Evolutionary conservation across 2,888 invertebrate species (phyloP), one percentile per base, ranked within the genome.

Genomic region (Lithophane semibrunnea): DNA sequence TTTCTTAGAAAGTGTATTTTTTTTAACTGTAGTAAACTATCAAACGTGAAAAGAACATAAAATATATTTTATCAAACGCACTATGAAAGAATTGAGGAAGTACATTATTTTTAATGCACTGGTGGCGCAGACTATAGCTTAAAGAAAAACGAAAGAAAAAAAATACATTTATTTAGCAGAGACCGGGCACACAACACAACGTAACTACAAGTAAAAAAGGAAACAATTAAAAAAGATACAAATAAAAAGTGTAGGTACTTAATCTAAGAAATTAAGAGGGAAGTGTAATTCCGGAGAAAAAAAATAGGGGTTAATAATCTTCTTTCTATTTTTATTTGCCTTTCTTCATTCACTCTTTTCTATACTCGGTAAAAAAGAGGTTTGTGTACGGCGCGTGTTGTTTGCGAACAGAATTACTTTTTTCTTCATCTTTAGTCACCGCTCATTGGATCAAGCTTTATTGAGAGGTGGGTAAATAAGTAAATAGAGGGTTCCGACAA

Each of bases 391-490:
- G 52, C 47, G 69, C 75, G 24, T 61, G 70, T 82, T 83, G n/a
- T 65, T 70, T 60, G 49, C 56, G 16, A 42, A 73, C 66, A 47
- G 47, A 78, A 81, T 78, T 82, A 73, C 65, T 73, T 70, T 73
- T 54, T 77, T 42, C 54, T 44, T 47, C 61, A 44, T 65, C 63
- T 73, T 66, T 74, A 73, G 69, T 83, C 61, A 80, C 44, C 58
- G 61, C 29, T 68, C 80, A 84, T 80, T 80, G 80, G 80, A 76
- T 76, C 67, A 73, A 54, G 69, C 49, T 61, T 67, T 73, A 78
- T 70, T 54, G 79, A 83, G 68, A 83, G 69, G 24, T 66, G 24
- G 42, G 69, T 67, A 58, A 78, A 56, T 54, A 68, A 54, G 80
- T 69, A 65, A 80, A 83, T 60, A 79, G 69, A 82, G 61, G 69